phyloP scores from a whole-genome alignment of 2,113 vertebrate genomes.

The Pheucticus melanocephalus region DNA sequence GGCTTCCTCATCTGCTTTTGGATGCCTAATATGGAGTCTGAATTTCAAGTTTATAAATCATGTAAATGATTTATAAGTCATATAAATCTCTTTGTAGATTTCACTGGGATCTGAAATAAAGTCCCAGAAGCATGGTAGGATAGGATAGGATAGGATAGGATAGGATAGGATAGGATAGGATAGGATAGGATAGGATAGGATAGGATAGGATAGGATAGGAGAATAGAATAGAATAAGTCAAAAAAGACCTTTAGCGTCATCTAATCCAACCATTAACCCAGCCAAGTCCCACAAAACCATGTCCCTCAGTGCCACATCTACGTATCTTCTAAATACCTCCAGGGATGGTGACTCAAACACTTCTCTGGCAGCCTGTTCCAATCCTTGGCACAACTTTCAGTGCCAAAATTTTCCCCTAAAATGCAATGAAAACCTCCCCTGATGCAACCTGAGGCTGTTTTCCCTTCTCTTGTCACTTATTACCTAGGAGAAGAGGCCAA shows the following conservation, averaged over 20 bases:
- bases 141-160: not conserved
- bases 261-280: not conserved
- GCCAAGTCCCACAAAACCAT: not conserved
- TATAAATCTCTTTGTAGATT: not conserved
- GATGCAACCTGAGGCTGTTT: not conserved
- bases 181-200: not conserved
- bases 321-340: not conserved
- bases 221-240: not conserved
- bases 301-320: not conserved
- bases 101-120: not conserved
- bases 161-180: not conserved
- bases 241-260: not conserved
- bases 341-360: not conserved
- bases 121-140: not conserved
- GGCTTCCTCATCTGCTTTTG: not conserved
- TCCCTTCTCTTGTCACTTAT: not conserved
- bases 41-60: not conserved
- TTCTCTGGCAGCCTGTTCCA: not conserved
- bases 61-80: not conserved
- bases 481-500: accelerated
- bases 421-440: not conserved
- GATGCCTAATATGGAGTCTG: not conserved
- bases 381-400: not conserved
- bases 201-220: not conserved
- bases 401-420: not conserved